Evolutionary conservation across 2,888 invertebrate species (phyloP).

Genomic region (Melanophora roralis): DNA sequence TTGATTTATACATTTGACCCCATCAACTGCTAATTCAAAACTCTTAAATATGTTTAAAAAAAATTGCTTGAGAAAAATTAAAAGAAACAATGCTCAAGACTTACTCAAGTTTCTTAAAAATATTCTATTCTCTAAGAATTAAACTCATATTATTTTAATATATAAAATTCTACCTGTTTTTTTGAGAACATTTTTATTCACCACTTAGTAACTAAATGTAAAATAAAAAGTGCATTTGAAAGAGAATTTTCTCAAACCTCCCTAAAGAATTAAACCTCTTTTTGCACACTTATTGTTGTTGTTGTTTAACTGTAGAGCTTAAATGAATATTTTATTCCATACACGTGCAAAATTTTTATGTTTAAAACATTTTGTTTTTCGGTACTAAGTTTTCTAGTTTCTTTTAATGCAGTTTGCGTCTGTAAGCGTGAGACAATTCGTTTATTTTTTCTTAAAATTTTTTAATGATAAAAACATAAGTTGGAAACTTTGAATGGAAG

Average conservation of each 20-base stretch:
- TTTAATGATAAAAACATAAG: background rate
- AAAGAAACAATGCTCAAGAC: background rate
- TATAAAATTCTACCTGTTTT: background rate
- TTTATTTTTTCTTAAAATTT: background rate
- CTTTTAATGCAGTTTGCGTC: background rate
- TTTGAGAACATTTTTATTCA: slow-evolving; percentile 16
- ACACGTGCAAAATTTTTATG: slow-evolving; percentile 59
- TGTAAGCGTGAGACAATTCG: slow-evolving; percentile 1
- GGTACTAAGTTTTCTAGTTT: slow-evolving; percentile 26
- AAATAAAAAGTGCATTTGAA: slow-evolving; percentile 22
- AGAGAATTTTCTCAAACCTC: slow-evolving; percentile 57
- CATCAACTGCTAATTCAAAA: too few relatives aligned
- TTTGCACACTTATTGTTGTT: background rate
- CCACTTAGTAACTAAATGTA: slow-evolving; percentile 14
- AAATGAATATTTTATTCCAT: slow-evolving; percentile 53
- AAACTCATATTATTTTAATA: slow-evolving; percentile 6
- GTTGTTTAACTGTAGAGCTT: slow-evolving; percentile 10
- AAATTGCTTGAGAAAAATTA: too few relatives aligned
- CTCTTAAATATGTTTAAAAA: slow-evolving; percentile 2
- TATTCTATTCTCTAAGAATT: slow-evolving; percentile 12
- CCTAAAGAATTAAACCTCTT: slow-evolving; percentile 39
- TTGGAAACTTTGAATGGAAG: background rate
- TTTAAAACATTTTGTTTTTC: slow-evolving; percentile 41
- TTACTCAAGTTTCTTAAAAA: background rate
- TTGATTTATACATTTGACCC: background rate